Evolutionary conservation across 1,140 invertebrate genomes (phyloP).

Genomic region (Trichonephila clavipes): DNA sequence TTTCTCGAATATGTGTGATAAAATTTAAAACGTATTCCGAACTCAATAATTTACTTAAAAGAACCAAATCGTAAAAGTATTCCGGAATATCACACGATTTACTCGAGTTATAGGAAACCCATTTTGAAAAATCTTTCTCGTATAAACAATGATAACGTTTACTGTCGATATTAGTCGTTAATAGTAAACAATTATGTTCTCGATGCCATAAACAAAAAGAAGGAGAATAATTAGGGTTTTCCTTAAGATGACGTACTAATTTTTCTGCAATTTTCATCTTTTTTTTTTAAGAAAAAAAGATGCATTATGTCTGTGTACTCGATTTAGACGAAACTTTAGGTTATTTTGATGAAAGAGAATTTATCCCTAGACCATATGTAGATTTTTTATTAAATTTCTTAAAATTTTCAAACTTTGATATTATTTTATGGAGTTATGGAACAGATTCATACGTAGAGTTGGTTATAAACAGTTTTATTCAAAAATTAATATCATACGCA

Average conservation of each 20-base stretch:
- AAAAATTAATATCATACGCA: background rate
- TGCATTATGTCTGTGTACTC: background rate
- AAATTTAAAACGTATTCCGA: conserved; percentile 34
- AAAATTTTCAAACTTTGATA: conserved; percentile 33
- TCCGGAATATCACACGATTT: conserved; percentile 50
- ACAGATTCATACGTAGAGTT: background rate
- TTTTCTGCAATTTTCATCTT: background rate
- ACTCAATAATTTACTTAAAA: background rate
- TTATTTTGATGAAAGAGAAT: background rate
- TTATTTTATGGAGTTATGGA: conserved; percentile 45
- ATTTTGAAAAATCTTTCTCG: background rate
- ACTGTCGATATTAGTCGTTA: background rate
- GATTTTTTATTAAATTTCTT: conserved; percentile 38
- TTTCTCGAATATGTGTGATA: conserved; percentile 9
- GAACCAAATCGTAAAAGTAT: conserved; percentile 52
- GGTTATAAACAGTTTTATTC: background rate
- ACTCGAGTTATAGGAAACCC: conserved; percentile 17
- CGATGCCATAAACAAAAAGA: background rate
- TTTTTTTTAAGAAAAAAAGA: background rate
- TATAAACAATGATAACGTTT: conserved; percentile 37
- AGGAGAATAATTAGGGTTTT: conserved; percentile 2
- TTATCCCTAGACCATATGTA: background rate
- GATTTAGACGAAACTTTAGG: conserved; percentile 40
- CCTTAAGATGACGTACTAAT: background rate
- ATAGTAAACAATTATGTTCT: background rate